Base-by-base conservation (phyloP, 2,113 vertebrate genomes). In the Peromyscus polionotus region DNA sequence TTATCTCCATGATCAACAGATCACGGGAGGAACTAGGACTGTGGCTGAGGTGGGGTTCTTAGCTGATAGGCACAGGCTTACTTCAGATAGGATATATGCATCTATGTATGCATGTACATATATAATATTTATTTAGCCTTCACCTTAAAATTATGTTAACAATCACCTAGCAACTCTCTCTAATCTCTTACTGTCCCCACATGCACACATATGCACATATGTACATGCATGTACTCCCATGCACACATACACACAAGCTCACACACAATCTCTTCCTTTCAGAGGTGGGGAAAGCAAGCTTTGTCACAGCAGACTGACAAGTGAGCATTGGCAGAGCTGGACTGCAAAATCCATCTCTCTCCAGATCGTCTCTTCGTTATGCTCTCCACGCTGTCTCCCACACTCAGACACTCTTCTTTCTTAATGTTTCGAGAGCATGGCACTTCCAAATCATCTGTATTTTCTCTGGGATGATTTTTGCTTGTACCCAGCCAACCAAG, bases 381-480 rank as follows among this genome's bases (percentile, higher is more conserved):
- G 91, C 61, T 88, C 48, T 24, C 1, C 17, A 57, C 39, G 3
- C 65, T 19, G 61, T 77, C 87, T 93, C 51, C 76, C 45, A 59
- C 59, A 72, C 59, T 39, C 63, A 61, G 83, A 51, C 70, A 68
- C 48, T 88, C 95, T 88, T 63, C 92, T 42, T 33, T 33, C 93
- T 72, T 87, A 80, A 72, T 95, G 73, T 96, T 90, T 83, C 61
- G 33, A 90, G 85, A 92, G 22, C 70, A 14, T 54, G 63, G 33
- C 42, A 70, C 42, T 95, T 88, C 83, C 51, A 85, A 91, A 77
- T 93, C 83, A 91, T 88, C 87, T 88, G 67, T 42, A 28, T 93
- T 87, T 96, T 92, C 61, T 68, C 63, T 36, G 95, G 79, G 79
- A 90, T 97, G 16, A 93, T 87, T 95, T 92, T 90, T 73, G 67